Percentiles rank a stretch among this genome's conserved stretches.
These are phyloP conservation scores for Lepidostoma basale DNA, from an alignment of 1,140 invertebrate genomes.

Conservation along the genomic window DNA sequence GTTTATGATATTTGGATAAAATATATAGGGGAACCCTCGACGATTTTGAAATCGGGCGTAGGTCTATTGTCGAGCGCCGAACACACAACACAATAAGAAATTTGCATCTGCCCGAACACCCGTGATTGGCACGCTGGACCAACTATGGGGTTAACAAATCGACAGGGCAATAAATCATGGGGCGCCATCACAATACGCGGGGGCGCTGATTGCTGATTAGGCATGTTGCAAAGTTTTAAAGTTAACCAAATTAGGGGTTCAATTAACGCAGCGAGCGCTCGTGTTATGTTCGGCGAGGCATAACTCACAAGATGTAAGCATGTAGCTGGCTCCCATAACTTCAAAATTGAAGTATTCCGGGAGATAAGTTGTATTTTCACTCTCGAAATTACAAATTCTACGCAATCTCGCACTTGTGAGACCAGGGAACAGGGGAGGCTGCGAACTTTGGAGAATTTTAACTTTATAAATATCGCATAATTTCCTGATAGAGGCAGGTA, in stretches of 20 bases:
- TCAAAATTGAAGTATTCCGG: background rate
- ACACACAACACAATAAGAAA: constrained; percentile 24
- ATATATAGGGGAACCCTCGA: too few species aligned
- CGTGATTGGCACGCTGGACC: constrained; percentile 19
- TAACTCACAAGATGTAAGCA: too few species aligned
- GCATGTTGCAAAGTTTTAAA: constrained; percentile 25
- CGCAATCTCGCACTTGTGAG: too few species aligned
- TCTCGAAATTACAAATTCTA: too few species aligned
- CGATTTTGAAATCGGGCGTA: background rate
- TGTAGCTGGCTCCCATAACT: too few species aligned
- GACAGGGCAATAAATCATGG: constrained; percentile 5
- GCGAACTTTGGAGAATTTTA: too few species aligned
- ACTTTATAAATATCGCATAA: too few species aligned
- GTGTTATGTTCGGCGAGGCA: too few species aligned
- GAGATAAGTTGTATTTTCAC: background rate
- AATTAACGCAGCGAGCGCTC: background rate
- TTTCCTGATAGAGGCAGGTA: too few species aligned
- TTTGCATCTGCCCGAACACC: constrained; percentile 11
- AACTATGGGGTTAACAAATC: background rate
- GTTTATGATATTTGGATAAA: too few species aligned
- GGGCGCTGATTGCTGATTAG: constrained; percentile 2
- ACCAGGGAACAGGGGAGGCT: too few species aligned
- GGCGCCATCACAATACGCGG: constrained; percentile 1
- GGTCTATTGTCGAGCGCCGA: constrained; percentile 6
- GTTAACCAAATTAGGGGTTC: constrained; percentile 9